Evolutionary conservation across 2,888 invertebrate genomes (phyloP), one percentile per base, ranked within the genome.

Genomic region (Prenolepis imparis): DNA sequence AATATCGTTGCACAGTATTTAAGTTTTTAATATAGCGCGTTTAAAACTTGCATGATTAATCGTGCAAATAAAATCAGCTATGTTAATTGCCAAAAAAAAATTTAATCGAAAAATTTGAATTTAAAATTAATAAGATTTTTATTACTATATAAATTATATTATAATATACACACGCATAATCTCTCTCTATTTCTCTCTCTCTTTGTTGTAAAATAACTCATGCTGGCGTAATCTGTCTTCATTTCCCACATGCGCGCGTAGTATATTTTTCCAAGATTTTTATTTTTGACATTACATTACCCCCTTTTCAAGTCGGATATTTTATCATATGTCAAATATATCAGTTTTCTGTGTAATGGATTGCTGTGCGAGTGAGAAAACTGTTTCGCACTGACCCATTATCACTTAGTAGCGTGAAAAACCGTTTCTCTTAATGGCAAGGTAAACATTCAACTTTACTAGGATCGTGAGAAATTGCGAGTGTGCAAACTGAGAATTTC

Each of bases 241-340:
- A 66, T 75, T 66, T 75, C 18, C n/a, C n/a, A 36, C 24, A n/a
- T 3, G 28, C 28, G 28, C 5, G 36, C 36, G 36, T 28, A 1
- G 6, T 36, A 6, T 36, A 36, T n/a, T 24, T 18, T 55, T 8
- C 3, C 28, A 12, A 55, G 52, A 66, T 24, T 75, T 64, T 66
- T 75, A 66, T 67, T 67, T 67, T 39, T 12, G 15, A 67, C 12
- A 39, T 77, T 55, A 55, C 44, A 36, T 44, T 39, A 24, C 39
- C n/a, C n/a, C n/a, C 28, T 67, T 67, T 67, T 39, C n/a, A 67
- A 77, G 52, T 39, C 3, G 52, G 39, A 28, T 67, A n/a, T 77
- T 67, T 67, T 77, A 67, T 77, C 67, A 39, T 67, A 39, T 77
- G 68, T 64, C 67, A 39, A 77, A 77, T 77, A 67, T 55, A 52